phyloP scores from a whole-genome alignment of 2,113 vertebrate genomes.

The Zingel zingel region DNA sequence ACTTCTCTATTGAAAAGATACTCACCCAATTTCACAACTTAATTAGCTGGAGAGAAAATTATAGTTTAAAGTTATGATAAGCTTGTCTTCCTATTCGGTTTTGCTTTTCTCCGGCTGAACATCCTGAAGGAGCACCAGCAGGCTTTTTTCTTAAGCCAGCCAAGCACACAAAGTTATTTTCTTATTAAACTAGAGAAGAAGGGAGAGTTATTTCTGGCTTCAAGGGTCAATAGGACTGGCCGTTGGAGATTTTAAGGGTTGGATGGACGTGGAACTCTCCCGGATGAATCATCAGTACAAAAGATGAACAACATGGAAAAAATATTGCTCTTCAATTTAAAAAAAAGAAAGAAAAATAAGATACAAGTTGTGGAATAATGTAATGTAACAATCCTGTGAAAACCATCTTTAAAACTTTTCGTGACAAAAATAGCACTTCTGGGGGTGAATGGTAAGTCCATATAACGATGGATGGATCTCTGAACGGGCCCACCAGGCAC shows the following conservation, averaged over 20 bases:
- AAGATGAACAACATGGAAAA: background rate
- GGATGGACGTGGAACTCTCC: slow-evolving; percentile 29
- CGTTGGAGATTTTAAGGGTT: slow-evolving; percentile 33
- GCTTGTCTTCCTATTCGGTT: background rate
- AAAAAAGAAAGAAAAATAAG: too few species aligned
- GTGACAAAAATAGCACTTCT: background rate
- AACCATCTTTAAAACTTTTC: background rate
- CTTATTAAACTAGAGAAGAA: slow-evolving; percentile 50
- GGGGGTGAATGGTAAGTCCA: background rate
- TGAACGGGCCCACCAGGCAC: too few species aligned
- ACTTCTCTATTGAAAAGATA: background rate
- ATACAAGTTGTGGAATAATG: background rate
- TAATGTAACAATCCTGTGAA: too few species aligned
- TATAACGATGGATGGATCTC: too few species aligned
- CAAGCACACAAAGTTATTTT: slow-evolving; percentile 43
- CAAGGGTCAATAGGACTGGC: slow-evolving; percentile 43
- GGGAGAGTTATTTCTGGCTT: slow-evolving; percentile 66
- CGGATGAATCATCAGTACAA: slow-evolving; percentile 14
- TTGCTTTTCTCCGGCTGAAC: background rate
- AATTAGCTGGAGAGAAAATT: background rate
- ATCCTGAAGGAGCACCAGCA: slow-evolving; percentile 9
- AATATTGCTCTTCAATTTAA: background rate
- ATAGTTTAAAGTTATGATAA: background rate
- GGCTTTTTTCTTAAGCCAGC: slow-evolving; percentile 20
- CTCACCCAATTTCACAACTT: background rate